Base-by-base conservation (phyloP, 2,113 vertebrate genomes). In the Toxotes jaculatrix region DNA sequence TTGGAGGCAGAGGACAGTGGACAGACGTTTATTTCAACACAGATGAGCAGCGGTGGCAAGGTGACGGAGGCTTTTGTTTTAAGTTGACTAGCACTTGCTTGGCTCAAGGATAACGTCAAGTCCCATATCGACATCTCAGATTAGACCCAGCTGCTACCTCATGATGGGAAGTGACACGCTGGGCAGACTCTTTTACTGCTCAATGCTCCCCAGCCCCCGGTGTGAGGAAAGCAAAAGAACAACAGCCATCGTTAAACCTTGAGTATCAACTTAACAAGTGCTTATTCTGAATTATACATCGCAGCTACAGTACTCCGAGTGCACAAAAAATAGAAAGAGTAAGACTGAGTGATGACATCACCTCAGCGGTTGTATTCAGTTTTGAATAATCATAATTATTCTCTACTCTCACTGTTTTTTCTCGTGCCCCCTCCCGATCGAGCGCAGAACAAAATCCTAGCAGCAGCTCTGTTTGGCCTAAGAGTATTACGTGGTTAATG, bases 91-190 rank as follows among this genome's bases (percentile, higher is more conserved):
- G 74, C 71, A 78, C 72, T 80, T n/a, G 47, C 73, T 68, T 75
- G 77, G 87, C 91, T 92, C 84, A 90, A 80, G 83, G 88, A 90
- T 89, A 84, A 92, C 89, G 89, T 90, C 87, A 88, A 53, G 63
- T 90, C 86, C 86, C 87, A 82, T 89, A 83, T 77, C 49, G 72
- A 75, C 89, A 59, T 91, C 87, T 91, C 66, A 55, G 80, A 87
- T 89, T 82, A 87, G 84, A 77, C 70, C 63, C 72, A 72, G 77
- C 60, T 32, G 19, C 76, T 87, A 76, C 87, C 89, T 88, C 77
- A 38, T 87, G 84, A 93, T 92, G 82, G 72, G 85, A 92, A 92
- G 87, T 88, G 92, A 94, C 89, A 92, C 59, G 69, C 67, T 82
- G 61, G 79, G 80, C 49, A 86, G 81, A 83, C 75, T 90, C 56